phyloP scores from a whole-genome alignment of 2,113 vertebrate species.

The Sapayoa aenigma region DNA sequence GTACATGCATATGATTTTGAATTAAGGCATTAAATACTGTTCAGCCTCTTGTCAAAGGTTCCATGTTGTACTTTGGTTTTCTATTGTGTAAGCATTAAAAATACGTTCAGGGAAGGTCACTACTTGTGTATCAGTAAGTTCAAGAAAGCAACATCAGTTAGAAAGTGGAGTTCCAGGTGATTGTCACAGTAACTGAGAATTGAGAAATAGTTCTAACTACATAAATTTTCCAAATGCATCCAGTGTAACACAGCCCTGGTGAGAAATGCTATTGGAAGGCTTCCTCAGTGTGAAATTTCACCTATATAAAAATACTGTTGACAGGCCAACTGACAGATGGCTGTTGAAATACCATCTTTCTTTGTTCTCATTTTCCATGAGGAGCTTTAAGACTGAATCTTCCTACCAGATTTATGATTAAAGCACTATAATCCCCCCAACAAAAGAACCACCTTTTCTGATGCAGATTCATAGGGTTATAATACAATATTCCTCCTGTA shows the following conservation, averaged over 20 bases:
- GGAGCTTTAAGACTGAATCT: slow-evolving; percentile 26
- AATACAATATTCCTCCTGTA: neutral
- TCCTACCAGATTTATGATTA: slow-evolving; percentile 28
- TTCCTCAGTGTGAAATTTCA: slow-evolving; percentile 33
- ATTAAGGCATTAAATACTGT: slow-evolving; percentile 40
- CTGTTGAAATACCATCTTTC: slow-evolving; percentile 35
- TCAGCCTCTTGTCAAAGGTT: neutral
- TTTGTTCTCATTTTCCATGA: slow-evolving; percentile 46
- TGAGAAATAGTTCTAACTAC: neutral
- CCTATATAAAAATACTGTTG: slow-evolving; percentile 42
- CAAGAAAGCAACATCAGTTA: neutral
- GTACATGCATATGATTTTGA: neutral
- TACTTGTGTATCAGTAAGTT: neutral
- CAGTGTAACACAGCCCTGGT: neutral
- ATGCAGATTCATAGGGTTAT: neutral
- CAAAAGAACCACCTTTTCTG: slow-evolving; percentile 22
- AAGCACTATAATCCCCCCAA: neutral
- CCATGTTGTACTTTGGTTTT: neutral
- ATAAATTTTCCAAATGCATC: slow-evolving; percentile 2
- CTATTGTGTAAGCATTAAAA: neutral
- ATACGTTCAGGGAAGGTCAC: neutral
- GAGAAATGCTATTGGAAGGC: slow-evolving; percentile 32
- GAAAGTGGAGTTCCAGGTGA: neutral
- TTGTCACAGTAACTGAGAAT: neutral
- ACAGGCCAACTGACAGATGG: slow-evolving; percentile 38